Evolutionary conservation across 2,888 invertebrate species (phyloP), one percentile per base, ranked within the genome.

Genomic region (Lasioglossum lativentre): DNA sequence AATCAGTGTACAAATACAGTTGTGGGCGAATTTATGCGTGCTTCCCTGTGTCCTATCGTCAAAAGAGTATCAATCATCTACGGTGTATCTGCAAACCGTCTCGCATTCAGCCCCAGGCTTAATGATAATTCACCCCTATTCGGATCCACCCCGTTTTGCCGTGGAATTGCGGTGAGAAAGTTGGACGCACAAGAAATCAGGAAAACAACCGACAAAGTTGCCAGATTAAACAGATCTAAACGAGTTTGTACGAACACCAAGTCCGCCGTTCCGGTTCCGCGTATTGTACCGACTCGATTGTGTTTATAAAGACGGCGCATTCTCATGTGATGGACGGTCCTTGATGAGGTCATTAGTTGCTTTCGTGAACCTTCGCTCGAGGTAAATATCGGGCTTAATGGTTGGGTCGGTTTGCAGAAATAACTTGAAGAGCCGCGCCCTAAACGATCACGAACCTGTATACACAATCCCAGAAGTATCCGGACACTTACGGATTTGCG

Each of bases 331-430:
- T 78, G 78, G 76, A 85, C 86, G 86, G 52, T 81, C 81, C 81
- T 74, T 81, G 86, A 85, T 78, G 86, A 85, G 86, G 86, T 81
- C 86, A 81, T 86, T 86, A 85, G 86, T 79, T 78, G 86, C 56
- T 73, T 68, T 80, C 78, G 52, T 27, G 72, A 78, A 59, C 75
- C 45, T 73, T 73, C 23, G 73, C 30, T 47, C n/a, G 23, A 47
- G 78, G 47, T 86, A 86, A 85, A 81, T 80, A 85, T 86, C 80
- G 74, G 42, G 47, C 77, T 85, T 86, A 86, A 86, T 85, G 85
- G 85, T n/a, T 8, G 68, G 47, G 59, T 78, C 23, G 45, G 74
- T 78, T 78, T 45, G 75, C 73, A 70, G 72, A 71, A 75, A 72
- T 78, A 81, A 83, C 83, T 75, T 42, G 77, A 75, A 84, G 45